Evolutionary conservation across 2,113 vertebrate species (phyloP), one percentile per base, ranked within the genome.

Genomic region (Forbesichthys agassizii): DNA sequence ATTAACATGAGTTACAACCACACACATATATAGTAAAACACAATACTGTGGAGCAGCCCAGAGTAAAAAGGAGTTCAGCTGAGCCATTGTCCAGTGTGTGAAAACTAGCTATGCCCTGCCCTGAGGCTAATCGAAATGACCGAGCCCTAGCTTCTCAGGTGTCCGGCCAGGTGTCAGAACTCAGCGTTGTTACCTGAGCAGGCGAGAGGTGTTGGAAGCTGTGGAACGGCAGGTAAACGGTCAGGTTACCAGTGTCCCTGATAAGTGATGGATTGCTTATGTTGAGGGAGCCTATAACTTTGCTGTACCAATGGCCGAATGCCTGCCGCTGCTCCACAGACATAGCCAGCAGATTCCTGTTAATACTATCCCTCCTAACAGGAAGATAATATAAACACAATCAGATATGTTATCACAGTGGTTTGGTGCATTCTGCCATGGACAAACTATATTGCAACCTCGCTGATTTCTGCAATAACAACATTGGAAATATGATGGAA

Each of bases 161-260:
- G 90, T 87, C 89, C 63, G 36, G 70, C 16, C 54, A 81, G 89
- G 91, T 88, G 88, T 88, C 81, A 69, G 66, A 77, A 81, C 81
- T 88, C 83, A 84, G 71, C 79, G 64, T 75, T 74, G 91, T 92
- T 93, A 95, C 94, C 93, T 95, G 94, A 90, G 90, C 85, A 89
- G 91, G 68, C 62, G 90, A 92, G 81, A 95, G 87, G 83, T 88
- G 80, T 82, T 93, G 91, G 90, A 95, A 95, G 82, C 77, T 87
- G 65, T 84, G 72, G 86, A 94, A 93, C 36, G 94, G 93, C 74
- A 95, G 86, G 82, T 93, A 92, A 33, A 77, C 67, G 76, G 93
- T 93, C 85, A 95, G 79, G 82, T 92, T 91, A 62, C 92, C 91
- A 3, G 74, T 83, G 85, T 91, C 88, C 61, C 76, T 82, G 80